Evolutionary conservation across 1,140 invertebrate species (phyloP), one percentile per base, ranked within the genome.

Genomic region (Drosophila varians): DNA sequence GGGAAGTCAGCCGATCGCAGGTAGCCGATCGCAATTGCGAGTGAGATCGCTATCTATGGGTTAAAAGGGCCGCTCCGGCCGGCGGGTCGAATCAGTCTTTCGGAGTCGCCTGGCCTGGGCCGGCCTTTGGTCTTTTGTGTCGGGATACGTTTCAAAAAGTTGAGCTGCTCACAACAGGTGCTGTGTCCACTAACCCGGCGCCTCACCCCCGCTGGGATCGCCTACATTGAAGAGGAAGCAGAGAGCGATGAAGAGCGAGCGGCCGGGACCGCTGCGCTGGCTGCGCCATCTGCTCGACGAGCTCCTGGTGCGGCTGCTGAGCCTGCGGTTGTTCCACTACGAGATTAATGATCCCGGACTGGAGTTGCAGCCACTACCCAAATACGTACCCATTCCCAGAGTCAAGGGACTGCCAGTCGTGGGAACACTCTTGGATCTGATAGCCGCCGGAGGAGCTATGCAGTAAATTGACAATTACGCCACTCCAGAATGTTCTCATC

Each of bases 391-490:
- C 11, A 83, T 88, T 46, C 83, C 83, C 1, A 42, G 53, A 18
- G 82, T 86, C 0, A 92, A 90, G 58, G 92, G 93, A 2, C 73
- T 94, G 16, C 94, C 94, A 4, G 2, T 94, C 0, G 60, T 94
- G 5, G 94, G 94, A 2, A 94, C 93, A 8, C 74, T 91, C 12
- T 78, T 93, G 18, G 91, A 92, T 53, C 64, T 94, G 3, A 77
- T 94, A 11, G 76, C 79, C n/a, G 90, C 92, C 9, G 94, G 93
- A 8, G 92, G 92, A 14, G 87, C 92, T 2, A 86, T 91, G 18
- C 87, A 92, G 88, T 92, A 77, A 89, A 79, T 88, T 34, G 8
- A 36, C 18, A 23, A 8, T 9, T 3, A 6, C 47, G 16, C 1
- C 12, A 6, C 6, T 8, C 16, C 1, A 34, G 11, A 8, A 46